Evolutionary conservation across 2,888 invertebrate species (phyloP).

Genomic region (Diaphora mendica): DNA sequence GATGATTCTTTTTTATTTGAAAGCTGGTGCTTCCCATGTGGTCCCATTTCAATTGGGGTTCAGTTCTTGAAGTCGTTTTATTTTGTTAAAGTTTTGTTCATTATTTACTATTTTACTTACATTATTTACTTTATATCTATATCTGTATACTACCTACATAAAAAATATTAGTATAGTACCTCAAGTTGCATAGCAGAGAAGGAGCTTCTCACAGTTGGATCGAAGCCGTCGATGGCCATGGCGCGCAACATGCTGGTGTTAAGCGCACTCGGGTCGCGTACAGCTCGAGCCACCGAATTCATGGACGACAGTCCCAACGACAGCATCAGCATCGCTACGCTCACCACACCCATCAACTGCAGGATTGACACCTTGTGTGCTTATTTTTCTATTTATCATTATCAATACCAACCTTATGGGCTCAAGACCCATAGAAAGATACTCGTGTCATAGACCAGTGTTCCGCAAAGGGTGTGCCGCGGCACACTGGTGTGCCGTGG

Average conservation of each 20-base stretch:
- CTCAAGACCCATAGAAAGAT: no score
- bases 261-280: slow-evolving; percentile 67
- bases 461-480: no score
- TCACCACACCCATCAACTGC: slow-evolving; percentile 72
- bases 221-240: slow-evolving; percentile 62
- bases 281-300: slow-evolving; percentile 63
- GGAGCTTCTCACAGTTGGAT: slow-evolving; percentile 69
- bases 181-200: slow-evolving; percentile 79
- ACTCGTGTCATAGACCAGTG: no score
- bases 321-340: slow-evolving; percentile 71
- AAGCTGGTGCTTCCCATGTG: no score
- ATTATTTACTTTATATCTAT: neutral
- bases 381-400: neutral
- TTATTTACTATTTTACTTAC: no score
- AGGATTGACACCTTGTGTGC: slow-evolving; percentile 5
- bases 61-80: no score
- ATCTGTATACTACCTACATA: neutral
- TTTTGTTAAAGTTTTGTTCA: no score
- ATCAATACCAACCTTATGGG: no score
- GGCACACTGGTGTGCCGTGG: no score
- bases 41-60: no score
- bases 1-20: no score
- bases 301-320: slow-evolving; percentile 69
- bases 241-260: slow-evolving; percentile 77
- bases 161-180: slow-evolving; percentile 50